Conservation (phyloP, 2,113 vertebrate species). For the Polypterus senegalus region DNA sequence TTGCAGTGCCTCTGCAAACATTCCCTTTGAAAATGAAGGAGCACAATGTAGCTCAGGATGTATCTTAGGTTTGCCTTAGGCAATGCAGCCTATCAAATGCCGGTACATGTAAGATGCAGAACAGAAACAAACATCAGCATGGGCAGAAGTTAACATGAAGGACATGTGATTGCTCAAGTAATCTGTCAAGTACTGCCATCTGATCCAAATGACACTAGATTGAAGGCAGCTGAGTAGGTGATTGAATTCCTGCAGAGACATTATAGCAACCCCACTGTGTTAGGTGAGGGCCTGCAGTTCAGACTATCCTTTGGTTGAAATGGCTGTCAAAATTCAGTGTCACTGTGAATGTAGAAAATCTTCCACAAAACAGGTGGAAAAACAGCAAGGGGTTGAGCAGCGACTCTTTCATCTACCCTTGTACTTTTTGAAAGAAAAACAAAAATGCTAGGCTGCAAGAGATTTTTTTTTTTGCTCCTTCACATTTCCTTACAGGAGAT, state of each 20-base stretch:
- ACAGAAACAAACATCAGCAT: background rate
- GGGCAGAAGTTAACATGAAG: background rate
- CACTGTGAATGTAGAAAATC: too few relatives aligned
- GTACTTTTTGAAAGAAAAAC: too few relatives aligned
- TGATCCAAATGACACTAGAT: background rate
- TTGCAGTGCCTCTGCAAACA: background rate
- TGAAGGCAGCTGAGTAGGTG: slow-evolving; percentile 3
- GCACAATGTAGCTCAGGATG: background rate
- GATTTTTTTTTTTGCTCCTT: too few relatives aligned
- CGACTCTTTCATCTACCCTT: too few relatives aligned
- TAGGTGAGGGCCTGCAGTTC: too few relatives aligned
- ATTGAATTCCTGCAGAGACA: slow-evolving; percentile 17
- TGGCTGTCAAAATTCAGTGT: too few relatives aligned
- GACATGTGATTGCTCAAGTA: background rate
- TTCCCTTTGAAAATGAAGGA: background rate
- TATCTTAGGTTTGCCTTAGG: background rate
- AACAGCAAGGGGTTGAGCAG: too few relatives aligned
- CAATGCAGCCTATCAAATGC: background rate
- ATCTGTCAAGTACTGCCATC: background rate
- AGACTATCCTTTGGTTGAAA: too few relatives aligned
- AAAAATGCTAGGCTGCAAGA: too few relatives aligned
- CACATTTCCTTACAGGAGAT: too few relatives aligned
- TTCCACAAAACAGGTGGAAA: too few relatives aligned
- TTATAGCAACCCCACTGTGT: too few relatives aligned
- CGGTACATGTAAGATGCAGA: background rate